Evolutionary conservation across 2,888 invertebrate species (phyloP).

Genomic region (Diaprepes abbreviatus): DNA sequence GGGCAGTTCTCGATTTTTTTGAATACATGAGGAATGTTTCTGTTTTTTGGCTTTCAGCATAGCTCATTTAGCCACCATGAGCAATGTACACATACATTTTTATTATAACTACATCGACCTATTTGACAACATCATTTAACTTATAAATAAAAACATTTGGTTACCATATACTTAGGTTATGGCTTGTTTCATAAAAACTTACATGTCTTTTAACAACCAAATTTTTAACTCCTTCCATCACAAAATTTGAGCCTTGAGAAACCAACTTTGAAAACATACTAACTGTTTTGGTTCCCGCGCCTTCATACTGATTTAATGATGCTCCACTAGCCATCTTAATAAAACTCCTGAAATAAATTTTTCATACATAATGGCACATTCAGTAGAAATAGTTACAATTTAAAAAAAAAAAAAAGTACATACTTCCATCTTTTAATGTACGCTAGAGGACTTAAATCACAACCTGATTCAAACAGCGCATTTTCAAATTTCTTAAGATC

Average conservation of each 20-base stretch:
- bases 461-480: conserved; percentile 84
- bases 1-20: too few species aligned
- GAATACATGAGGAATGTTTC: too few species aligned
- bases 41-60: too few species aligned
- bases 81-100: too few species aligned
- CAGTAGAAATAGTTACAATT: too few species aligned
- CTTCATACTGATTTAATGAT: conserved; percentile 83
- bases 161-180: too few species aligned
- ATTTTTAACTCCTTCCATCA: conserved; percentile 99
- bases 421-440: conserved; percentile 95
- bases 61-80: too few species aligned
- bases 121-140: too few species aligned
- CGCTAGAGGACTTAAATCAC: conserved; percentile 87
- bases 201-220: conserved; percentile 98
- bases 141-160: too few species aligned
- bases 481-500: conserved; percentile 88
- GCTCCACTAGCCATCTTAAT: conserved; percentile 81
- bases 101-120: too few species aligned
- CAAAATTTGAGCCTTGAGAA: conserved; percentile 96
- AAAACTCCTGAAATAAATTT: conserved; percentile 75
- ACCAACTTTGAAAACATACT: conserved; percentile 99
- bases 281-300: conserved; percentile 94
- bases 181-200: conserved; percentile 60
- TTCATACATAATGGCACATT: too few species aligned
- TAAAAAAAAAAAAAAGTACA: conserved; percentile 62